Base-by-base conservation (phyloP, 2,888 invertebrate species). In the Napeogenes sylphis region DNA sequence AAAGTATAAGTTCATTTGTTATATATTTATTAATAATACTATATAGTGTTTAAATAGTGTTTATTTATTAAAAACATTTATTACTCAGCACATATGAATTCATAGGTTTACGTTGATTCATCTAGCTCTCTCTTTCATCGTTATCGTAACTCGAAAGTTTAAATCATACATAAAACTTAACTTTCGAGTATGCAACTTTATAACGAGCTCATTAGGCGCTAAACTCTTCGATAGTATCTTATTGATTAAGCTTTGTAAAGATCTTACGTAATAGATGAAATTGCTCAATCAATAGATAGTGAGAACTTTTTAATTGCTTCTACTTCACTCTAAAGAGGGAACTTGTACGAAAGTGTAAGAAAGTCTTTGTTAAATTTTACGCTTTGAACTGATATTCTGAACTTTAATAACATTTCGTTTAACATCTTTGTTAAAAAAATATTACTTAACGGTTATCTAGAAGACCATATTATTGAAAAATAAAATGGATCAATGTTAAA, bases 151-250 rank as follows among this genome's bases (percentile, higher is more conserved):
- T 51, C 6, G 8, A 30, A 51, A 21, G 30, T 51, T 30, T 30
- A 51, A 30, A 30, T 51, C 51, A 51, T 30, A 30, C 30, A 51
- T 51, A 10, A 30, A 42, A 60, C 63, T 35, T 59, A 71, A 69
- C 68, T 72, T 70, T 69, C 68, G 74, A 76, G 73, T 73, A 75
- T 70, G 73, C 75, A 84, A 85, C 79, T 85, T 85, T 84, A 82
- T 85, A 86, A 86, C 83, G 84, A 87, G 81, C 85, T 85, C 81
- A 81, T 84, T 84, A 85, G 82, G 75, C 77, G 73, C 67, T 67
- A 71, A 75, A 75, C 74, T 77, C 75, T 72, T 73, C 71, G 68
- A 68, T 70, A 68, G 64, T 66, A 68, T 66, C 67, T 64, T 67
- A 72, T 68, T 68, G 68, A 70, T 68, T 68, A 66, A 68, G 67